Conservation (phyloP, 2,888 invertebrate genomes). For the Caenorhabditis sp. region DNA sequence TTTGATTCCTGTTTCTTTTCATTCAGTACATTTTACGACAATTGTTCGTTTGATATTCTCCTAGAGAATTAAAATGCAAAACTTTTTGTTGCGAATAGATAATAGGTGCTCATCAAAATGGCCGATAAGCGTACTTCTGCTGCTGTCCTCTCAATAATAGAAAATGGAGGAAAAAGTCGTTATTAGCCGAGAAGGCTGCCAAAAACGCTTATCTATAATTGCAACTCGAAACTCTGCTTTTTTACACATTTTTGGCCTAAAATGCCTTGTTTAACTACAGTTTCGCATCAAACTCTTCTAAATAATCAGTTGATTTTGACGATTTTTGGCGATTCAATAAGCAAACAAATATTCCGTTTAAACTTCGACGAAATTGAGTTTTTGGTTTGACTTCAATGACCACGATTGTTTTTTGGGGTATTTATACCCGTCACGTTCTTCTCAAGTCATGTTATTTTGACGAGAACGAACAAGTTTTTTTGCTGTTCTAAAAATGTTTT, state of each 20-base stretch:
- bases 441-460: conserved; percentile 27
- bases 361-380: background rate
- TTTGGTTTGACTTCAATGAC: too few species aligned
- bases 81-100: conserved; percentile 1
- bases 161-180: conserved; percentile 3
- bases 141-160: conserved; percentile 7
- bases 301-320: background rate
- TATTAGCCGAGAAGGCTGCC: too few species aligned
- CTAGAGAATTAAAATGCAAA: too few species aligned
- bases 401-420: background rate
- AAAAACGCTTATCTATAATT: too few species aligned
- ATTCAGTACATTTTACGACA: too few species aligned
- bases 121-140: conserved; percentile 28
- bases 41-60: conserved; percentile 13
- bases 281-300: background rate
- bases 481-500: conserved; percentile 9
- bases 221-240: background rate
- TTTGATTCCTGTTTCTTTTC: background rate
- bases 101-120: conserved; percentile 20
- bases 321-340: background rate
- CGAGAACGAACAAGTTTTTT: conserved; percentile 28
- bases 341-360: background rate
- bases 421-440: conserved; percentile 29
- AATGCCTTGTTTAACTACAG: background rate
- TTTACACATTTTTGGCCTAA: background rate